phyloP scores from a whole-genome alignment of 2,888 invertebrate genomes.

The Exephanes ischioxanthus region DNA sequence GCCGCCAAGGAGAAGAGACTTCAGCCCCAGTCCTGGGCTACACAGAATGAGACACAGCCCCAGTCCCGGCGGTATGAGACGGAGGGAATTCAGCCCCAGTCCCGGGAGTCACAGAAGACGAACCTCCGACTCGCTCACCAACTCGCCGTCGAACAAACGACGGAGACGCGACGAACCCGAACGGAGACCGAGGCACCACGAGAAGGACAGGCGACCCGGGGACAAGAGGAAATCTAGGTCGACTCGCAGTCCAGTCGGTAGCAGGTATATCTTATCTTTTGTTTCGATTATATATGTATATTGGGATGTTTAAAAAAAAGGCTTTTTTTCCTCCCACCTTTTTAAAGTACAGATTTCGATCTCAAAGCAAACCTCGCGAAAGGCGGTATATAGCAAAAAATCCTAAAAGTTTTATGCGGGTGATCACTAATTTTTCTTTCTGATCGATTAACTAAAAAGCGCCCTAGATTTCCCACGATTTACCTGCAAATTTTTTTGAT shows the following conservation, averaged over 20 bases:
- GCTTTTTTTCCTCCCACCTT: too few species aligned
- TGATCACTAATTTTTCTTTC: too few species aligned
- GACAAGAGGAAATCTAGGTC: constrained; percentile 85
- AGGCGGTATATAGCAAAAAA: too few species aligned
- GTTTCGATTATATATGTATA: neutral
- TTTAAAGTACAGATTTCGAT: too few species aligned
- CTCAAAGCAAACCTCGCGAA: too few species aligned
- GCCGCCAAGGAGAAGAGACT: constrained; percentile 77
- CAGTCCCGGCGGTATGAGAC: constrained; percentile 75
- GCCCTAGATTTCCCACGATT: too few species aligned
- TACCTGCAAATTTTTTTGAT: too few species aligned
- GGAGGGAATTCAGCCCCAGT: constrained; percentile 81
- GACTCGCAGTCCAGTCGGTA: constrained; percentile 79
- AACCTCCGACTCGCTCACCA: constrained; percentile 76
- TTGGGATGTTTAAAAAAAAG: too few species aligned
- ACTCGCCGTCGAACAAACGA: constrained; percentile 83
- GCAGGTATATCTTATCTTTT: constrained; percentile 74
- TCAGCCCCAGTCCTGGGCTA: constrained; percentile 75
- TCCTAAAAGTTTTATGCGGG: too few species aligned
- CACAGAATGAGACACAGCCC: constrained; percentile 80
- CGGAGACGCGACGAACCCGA: constrained; percentile 84
- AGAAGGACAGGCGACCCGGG: constrained; percentile 82
- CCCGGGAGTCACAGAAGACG: constrained; percentile 77
- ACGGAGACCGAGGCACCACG: constrained; percentile 85
- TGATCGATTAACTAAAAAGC: too few species aligned